Percentiles rank a stretch among this genome's conserved stretches.
phyloP scores from a whole-genome alignment of 2,797 vertebrate species.

The Gastrophryne carolinensis region DNA sequence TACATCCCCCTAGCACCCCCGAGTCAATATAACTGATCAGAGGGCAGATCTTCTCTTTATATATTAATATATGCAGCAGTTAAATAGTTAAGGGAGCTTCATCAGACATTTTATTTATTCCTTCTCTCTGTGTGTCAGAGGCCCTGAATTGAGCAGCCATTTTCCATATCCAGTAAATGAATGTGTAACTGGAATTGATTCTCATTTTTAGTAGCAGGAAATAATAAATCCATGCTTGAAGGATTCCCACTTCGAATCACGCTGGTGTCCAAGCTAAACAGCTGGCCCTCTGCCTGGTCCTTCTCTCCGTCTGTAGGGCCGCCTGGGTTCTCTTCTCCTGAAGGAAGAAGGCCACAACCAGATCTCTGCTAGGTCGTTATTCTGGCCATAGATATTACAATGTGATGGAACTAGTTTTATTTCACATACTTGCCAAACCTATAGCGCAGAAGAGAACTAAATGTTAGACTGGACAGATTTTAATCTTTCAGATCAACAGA shows the following conservation, averaged over 20 bases:
- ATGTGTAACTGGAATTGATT: slow-evolving; percentile 52
- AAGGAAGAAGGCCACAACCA: neutral
- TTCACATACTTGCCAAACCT: too few relatives aligned
- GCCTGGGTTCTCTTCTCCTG: neutral
- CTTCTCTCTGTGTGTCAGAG: slow-evolving; percentile 30
- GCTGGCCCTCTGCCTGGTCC: slow-evolving; percentile 40
- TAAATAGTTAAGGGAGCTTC: slow-evolving; percentile 4
- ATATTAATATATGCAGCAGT: neutral
- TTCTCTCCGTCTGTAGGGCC: slow-evolving; percentile 11
- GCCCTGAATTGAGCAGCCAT: slow-evolving; percentile 33
- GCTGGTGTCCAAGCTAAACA: slow-evolving; percentile 49
- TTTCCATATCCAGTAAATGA: slow-evolving; percentile 52
- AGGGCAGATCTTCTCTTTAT: too few relatives aligned
- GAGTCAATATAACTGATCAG: too few relatives aligned
- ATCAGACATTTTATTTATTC: slow-evolving; percentile 24
- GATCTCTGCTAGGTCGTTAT: too few relatives aligned
- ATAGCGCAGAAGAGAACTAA: too few relatives aligned
- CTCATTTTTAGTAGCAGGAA: slow-evolving; percentile 53
- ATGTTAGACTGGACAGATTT: too few relatives aligned
- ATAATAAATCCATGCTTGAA: slow-evolving; percentile 50
- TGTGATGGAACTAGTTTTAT: too few relatives aligned
- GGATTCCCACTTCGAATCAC: slow-evolving; percentile 41
- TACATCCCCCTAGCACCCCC: too few relatives aligned
- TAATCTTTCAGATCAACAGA: too few relatives aligned
- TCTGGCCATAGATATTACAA: too few relatives aligned